Evolutionary conservation across 2,113 vertebrate species (phyloP).

Genomic region (Petrocephalus zakoni): DNA sequence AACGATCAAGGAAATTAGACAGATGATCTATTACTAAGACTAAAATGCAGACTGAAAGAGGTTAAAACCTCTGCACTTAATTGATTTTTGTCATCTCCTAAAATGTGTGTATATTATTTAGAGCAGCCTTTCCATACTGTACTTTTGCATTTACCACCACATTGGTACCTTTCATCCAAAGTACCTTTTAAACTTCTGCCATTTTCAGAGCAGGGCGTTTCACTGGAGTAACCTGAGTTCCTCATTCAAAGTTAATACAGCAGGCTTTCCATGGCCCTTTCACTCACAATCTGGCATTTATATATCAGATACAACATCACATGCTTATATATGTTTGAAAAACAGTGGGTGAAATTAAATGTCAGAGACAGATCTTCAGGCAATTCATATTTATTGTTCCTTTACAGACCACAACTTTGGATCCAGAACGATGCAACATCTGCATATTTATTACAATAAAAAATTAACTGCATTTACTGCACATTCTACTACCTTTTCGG

Average conservation of each 20-base stretch:
- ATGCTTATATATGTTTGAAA: not conserved
- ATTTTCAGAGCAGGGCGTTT: not conserved
- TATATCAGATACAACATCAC: not conserved
- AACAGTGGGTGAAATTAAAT: not conserved
- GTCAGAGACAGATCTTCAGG: conserved; percentile 19
- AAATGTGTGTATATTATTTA: not conserved
- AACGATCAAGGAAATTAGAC: not conserved
- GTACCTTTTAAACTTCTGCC: not conserved
- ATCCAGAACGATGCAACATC: conserved; percentile 26
- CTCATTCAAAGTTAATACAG: not conserved
- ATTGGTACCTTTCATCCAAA: not conserved
- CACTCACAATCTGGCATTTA: not conserved
- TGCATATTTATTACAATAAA: conserved; percentile 32
- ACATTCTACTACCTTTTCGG: conserved; percentile 36
- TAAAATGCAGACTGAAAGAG: not conserved
- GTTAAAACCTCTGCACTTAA: not conserved
- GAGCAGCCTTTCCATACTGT: not conserved
- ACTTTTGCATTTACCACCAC: not conserved
- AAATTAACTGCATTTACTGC: conserved; percentile 37
- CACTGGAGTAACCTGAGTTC: not conserved
- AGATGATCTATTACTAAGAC: not conserved
- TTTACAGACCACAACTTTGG: conserved; percentile 31
- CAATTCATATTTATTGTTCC: conserved; percentile 36
- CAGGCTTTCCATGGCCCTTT: not conserved
- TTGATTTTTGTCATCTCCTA: not conserved